Conservation (phyloP, 2,797 vertebrate species). For the Hypotaenidia okinawae region DNA sequence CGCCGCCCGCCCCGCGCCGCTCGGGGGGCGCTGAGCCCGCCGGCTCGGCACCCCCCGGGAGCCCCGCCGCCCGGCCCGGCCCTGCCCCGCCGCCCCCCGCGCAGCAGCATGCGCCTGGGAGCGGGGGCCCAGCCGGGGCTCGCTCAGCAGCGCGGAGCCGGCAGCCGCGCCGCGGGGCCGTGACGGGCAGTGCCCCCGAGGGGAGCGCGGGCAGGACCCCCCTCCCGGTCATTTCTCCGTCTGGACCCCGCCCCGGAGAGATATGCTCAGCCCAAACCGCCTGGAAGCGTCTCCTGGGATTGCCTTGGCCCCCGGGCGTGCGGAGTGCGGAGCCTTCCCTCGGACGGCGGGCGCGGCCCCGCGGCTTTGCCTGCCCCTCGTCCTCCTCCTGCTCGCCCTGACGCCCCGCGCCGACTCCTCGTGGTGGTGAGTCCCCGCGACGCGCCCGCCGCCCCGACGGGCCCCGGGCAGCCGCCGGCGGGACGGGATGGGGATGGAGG, state of each 20-base stretch:
- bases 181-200: slow-evolving; percentile 45
- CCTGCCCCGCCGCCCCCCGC: not conserved
- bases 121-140: slow-evolving; percentile 45
- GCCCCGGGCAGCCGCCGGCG: not conserved
- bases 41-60: not conserved
- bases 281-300: slow-evolving; percentile 79
- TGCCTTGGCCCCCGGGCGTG: slow-evolving; percentile 63
- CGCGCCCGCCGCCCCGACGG: not conserved
- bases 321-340: slow-evolving; percentile 67
- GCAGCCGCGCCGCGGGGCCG: not conserved
- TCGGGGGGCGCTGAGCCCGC: not conserved
- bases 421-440: slow-evolving; percentile 88
- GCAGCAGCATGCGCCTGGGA: slow-evolving; percentile 21
- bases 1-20: not conserved
- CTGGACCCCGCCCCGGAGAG: slow-evolving; percentile 58
- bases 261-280: slow-evolving; percentile 84
- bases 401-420: slow-evolving; percentile 91
- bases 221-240: slow-evolving; percentile 16
- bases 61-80: not conserved
- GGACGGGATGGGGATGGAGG: not conserved
- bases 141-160: slow-evolving; percentile 31
- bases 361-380: slow-evolving; percentile 77
- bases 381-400: slow-evolving; percentile 88
- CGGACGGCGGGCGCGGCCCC: slow-evolving; percentile 71
- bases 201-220: slow-evolving; percentile 47